A percentile compares a stretch with the other conserved stretches of the same genome.
Conservation (phyloP, 1,140 invertebrate species). For the Ptiloglossa arizonensis region DNA sequence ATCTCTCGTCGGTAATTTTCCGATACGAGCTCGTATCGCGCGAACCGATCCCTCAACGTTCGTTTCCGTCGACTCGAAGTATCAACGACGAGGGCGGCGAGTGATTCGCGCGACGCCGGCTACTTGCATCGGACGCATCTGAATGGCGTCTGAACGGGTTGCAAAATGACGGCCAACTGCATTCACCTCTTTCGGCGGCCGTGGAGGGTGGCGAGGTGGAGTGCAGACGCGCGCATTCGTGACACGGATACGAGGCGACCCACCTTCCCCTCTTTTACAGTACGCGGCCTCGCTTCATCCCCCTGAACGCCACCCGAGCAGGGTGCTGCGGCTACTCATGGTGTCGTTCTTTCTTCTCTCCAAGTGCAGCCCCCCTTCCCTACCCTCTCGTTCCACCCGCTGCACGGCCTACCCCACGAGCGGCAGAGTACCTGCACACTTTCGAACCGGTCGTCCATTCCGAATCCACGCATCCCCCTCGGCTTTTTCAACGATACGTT, state of each 20-base stretch:
- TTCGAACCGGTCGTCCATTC: not conserved
- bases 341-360: conserved; percentile 20
- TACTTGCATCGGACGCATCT: conserved; percentile 74
- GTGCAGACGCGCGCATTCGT: conserved; percentile 78
- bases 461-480: not conserved
- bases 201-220: conserved; percentile 59
- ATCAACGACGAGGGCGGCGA: conserved; percentile 10
- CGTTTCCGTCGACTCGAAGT: not conserved
- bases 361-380: not conserved
- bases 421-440: conserved; percentile 1
- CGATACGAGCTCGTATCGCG: too few relatives aligned
- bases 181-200: conserved; percentile 71
- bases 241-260: conserved; percentile 74
- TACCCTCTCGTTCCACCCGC: not conserved
- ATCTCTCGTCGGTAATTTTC: too few relatives aligned
- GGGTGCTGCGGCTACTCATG: conserved; percentile 25
- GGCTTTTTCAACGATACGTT: not conserved
- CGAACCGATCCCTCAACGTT: too few relatives aligned
- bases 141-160: conserved; percentile 78
- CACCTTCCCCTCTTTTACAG: conserved; percentile 59
- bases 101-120: conserved; percentile 49
- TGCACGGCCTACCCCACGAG: too few relatives aligned
- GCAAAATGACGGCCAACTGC: conserved; percentile 78
- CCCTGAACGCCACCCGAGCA: conserved; percentile 27
- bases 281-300: conserved; percentile 50